Base-by-base conservation (phyloP, 2,888 invertebrate genomes). In the Hemistola chrysoprasaria region DNA sequence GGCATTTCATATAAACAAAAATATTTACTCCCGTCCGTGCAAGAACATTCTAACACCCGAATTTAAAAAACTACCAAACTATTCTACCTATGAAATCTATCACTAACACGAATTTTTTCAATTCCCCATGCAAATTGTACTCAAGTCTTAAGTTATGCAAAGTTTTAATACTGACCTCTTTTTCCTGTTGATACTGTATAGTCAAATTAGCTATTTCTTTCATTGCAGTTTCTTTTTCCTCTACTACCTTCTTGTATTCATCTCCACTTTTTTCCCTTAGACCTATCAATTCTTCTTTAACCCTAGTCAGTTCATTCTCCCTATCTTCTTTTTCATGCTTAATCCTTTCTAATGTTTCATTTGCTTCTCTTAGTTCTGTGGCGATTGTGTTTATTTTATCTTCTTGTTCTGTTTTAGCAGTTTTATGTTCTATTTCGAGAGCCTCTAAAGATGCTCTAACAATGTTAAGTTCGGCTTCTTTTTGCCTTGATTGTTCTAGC, bases 401-500 rank as follows among this genome's bases (percentile, higher is more conserved):
- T 57, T 82, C 68, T 45, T 84, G 80, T 55, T 87, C 86, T 6
- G 77, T 73, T 20, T 71, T 71, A 6, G 77, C 74, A 1, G 87
- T 82, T 59, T 77, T 79, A 36, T 87, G 80, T 65, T 87, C 86
- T 53, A 86, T 85, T 70, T 75, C 85, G 65, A 80, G 65, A 8
- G 73, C 78, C 65, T 82, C 85, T 74, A 81, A 80, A 4, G 72
- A 76, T 26, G 79, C 81, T 56, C 78, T 78, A 26, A 91, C 55
- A 23, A 84, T 78, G 56, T 82, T 78, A 55, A 90, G 63, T 54
- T 78, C 89, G 5, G 78, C 71, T 56, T 91, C 91, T 49, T 91
- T 84, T 55, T 91, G 91, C 52, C 91, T 90, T 0, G 92, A 77
- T 31, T 86, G 83, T 62, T 90, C 87, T 20, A 88, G 55, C 40